A percentile compares a stretch with the other conserved stretches of the same genome.
Conservation (phyloP, 2,888 invertebrate genomes). For the Chrysotoxum bicinctum region DNA sequence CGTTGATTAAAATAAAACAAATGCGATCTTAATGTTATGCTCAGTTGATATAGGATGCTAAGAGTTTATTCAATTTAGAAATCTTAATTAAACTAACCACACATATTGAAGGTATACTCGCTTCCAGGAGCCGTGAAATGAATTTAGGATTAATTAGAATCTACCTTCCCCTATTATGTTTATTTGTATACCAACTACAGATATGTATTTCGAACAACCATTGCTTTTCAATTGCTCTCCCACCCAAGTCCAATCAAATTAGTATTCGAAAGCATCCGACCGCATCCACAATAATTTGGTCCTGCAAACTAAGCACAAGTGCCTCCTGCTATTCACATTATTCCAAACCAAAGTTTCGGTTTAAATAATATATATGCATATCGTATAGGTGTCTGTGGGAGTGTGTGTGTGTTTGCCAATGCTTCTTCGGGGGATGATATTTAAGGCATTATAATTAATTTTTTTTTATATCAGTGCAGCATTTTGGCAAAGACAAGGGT, state of each 20-base stretch:
- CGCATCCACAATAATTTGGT: conserved; percentile 73
- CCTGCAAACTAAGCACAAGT: conserved; percentile 72
- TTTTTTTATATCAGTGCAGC: conserved; percentile 27
- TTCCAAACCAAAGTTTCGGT: conserved; percentile 53
- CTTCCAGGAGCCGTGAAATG: conserved; percentile 66
- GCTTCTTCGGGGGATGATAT: conserved; percentile 30
- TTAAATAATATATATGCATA: conserved; percentile 19
- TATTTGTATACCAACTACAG: conserved; percentile 52
- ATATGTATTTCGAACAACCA: conserved; percentile 49
- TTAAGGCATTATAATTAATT: conserved; percentile 62
- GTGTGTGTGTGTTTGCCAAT: not conserved
- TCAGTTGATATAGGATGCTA: conserved; percentile 30
- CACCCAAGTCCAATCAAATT: conserved; percentile 70
- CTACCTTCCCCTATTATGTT: conserved; percentile 65
- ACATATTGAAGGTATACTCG: conserved; percentile 28
- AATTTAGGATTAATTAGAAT: conserved; percentile 70
- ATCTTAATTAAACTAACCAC: conserved; percentile 57
- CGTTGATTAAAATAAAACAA: conserved; percentile 60
- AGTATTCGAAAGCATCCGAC: conserved; percentile 71
- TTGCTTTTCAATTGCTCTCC: conserved; percentile 70
- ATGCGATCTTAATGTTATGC: conserved; percentile 48
- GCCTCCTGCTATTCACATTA: conserved; percentile 62
- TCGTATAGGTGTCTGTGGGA: not conserved
- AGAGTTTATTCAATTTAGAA: conserved; percentile 60
- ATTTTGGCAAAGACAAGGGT: conserved; percentile 29